Percentiles rank a stretch among this genome's conserved stretches.
Conservation (phyloP, 2,113 vertebrate species). For the Mastomys natalensis region DNA sequence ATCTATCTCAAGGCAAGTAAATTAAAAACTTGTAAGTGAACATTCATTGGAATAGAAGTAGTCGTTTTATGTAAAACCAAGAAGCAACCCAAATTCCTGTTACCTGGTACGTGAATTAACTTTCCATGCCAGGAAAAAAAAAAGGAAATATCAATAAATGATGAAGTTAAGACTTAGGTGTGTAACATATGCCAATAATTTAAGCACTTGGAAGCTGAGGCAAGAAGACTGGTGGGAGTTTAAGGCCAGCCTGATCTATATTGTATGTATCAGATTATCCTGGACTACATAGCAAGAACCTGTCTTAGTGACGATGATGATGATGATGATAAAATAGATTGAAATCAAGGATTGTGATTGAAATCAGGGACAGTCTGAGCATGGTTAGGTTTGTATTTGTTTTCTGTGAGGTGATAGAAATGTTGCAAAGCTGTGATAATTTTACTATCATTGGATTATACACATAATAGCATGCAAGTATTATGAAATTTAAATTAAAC, state of each 20-base stretch:
- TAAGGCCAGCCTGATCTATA: neutral
- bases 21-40: neutral
- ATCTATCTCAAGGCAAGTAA: neutral
- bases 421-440: neutral
- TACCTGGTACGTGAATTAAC: neutral
- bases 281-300: neutral
- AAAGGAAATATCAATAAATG: neutral
- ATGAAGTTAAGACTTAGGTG: neutral
- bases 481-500: too few species aligned
- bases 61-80: neutral
- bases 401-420: neutral
- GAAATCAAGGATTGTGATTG: too few species aligned
- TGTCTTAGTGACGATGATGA: neutral
- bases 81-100: neutral
- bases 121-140: neutral
- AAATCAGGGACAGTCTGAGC: neutral
- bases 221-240: neutral
- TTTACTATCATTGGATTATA: neutral
- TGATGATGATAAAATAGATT: too few species aligned
- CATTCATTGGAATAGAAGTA: neutral
- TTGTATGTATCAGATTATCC: too few species aligned
- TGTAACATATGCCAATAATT: neutral
- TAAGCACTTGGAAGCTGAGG: neutral
- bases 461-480: too few species aligned
- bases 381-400: neutral